Evolutionary conservation across 2,888 invertebrate species (phyloP), one percentile per base, ranked within the genome.

Genomic region (Seira sanloemensis): DNA sequence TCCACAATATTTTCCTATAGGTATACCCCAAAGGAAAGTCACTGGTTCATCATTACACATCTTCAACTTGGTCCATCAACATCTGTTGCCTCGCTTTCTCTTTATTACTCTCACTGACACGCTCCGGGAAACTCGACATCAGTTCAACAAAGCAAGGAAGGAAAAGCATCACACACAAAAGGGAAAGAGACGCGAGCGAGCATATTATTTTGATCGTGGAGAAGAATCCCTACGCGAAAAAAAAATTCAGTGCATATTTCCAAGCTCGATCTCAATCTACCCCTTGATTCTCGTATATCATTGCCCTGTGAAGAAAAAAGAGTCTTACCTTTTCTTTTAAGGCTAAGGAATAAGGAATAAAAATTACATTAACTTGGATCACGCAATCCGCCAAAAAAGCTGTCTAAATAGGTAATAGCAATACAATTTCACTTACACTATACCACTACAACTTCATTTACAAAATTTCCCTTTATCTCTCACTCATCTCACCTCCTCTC

Each of bases 21-120:
- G 75, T 75, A 81, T 65, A 81, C 68, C 73, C 75, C 4, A 27
- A 67, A 27, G 71, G 72, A 82, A 77, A 82, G 77, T 72, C 67
- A 77, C 82, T 84, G 62, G 84, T 84, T 84, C 78, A 84, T 84
- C 84, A 84, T 84, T 84, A 78, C 78, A 72, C 5, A 78, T 84
- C 84, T 74, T 78, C 78, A 67, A 84, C 74, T 84, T 78, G 84
- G 73, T 54, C 84, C 77, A 78, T 78, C 78, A 78, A 73, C 84
- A 84, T 84, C 84, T 65, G 21, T 68, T 72, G 82, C 67, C 78
- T 78, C 77, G 16, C 4, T 65, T 46, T 54, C 46, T 69, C 19
- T 37, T 74, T 25, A 5, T 62, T 25, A 26, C 62, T 62, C n/a
- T n/a, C n/a, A 62, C 62, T 18, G 4, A n/a, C 62, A 5, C n/a